A percentile compares a stretch with the other conserved stretches of the same genome.
These are phyloP conservation scores for Drosophila infuscata DNA, from an alignment of 2,888 invertebrate species.

Conservation along the genomic window DNA sequence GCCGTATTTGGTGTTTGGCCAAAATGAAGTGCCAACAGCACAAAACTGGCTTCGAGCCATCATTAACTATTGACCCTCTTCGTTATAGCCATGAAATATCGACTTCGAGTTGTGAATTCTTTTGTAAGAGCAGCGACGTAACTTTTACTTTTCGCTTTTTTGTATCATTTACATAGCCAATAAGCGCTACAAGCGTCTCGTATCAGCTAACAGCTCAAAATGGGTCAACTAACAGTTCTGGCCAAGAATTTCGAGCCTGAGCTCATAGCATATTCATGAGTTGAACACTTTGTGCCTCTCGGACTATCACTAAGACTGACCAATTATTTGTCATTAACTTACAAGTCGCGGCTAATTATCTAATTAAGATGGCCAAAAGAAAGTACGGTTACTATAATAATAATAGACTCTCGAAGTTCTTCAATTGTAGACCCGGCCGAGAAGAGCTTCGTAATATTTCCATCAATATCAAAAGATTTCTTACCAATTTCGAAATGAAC, in stretches of 20 bases:
- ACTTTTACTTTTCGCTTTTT: slow-evolving; percentile 65
- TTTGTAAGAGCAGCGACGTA: slow-evolving; percentile 48
- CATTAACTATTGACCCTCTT: slow-evolving; percentile 60
- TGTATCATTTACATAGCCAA: slow-evolving; percentile 42
- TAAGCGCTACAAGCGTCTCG: slow-evolving; percentile 21
- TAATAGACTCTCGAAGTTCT: slow-evolving; percentile 30
- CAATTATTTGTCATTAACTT: slow-evolving; percentile 63
- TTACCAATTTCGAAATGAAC: slow-evolving; percentile 14
- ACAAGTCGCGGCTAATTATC: slow-evolving; percentile 52
- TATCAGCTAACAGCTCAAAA: slow-evolving; percentile 12
- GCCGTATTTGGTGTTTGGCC: slow-evolving; percentile 37
- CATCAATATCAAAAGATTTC: not conserved
- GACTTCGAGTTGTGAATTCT: slow-evolving; percentile 57
- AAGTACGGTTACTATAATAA: slow-evolving; percentile 72
- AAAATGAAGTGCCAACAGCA: slow-evolving; percentile 8
- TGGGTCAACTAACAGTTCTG: slow-evolving; percentile 73
- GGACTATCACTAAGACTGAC: slow-evolving; percentile 5
- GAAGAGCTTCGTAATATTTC: not conserved
- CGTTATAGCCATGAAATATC: slow-evolving; percentile 55
- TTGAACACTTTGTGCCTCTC: slow-evolving; percentile 24
- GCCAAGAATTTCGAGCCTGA: slow-evolving; percentile 47
- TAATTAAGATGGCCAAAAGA: slow-evolving; percentile 45
- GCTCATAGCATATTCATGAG: slow-evolving; percentile 73
- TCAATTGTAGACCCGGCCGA: not conserved
- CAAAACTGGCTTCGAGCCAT: slow-evolving; percentile 18